Conservation (phyloP, 1,140 invertebrate genomes). For the Holotrichia oblita region DNA sequence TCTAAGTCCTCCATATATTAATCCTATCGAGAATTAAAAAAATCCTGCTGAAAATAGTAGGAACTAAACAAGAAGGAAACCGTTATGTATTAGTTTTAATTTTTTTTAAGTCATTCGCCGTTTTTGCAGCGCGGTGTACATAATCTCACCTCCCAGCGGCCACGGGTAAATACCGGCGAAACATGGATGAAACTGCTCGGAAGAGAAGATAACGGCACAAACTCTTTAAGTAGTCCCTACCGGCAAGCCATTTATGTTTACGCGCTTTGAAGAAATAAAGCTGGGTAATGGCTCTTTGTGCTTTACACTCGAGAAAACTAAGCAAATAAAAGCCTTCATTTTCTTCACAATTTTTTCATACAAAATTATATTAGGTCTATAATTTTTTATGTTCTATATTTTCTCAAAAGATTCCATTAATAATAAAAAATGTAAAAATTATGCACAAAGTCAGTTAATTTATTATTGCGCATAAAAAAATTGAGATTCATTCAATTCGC, state of each 20-base stretch:
- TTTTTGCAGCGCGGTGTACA: no score
- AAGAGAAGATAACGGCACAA: constrained; percentile 10
- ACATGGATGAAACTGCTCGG: background rate
- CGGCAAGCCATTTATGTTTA: background rate
- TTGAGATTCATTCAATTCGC: no score
- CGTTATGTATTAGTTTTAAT: no score
- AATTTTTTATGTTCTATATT: background rate
- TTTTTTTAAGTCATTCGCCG: no score
- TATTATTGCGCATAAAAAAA: no score
- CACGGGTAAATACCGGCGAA: background rate
- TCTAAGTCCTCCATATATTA: no score
- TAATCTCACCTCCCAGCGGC: background rate
- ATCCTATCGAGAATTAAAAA: no score
- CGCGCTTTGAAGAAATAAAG: background rate
- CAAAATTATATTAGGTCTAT: background rate
- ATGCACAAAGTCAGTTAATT: no score
- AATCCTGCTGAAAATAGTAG: no score
- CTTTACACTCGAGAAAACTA: constrained; percentile 14
- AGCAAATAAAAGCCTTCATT: constrained; percentile 14
- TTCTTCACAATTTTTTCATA: background rate
- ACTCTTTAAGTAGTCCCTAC: constrained; percentile 9
- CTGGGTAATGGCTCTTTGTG: background rate
- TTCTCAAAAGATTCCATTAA: background rate
- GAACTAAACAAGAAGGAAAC: no score
- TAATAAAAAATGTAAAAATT: no score